Percentiles rank a stretch among this genome's conserved stretches.
Conservation (phyloP, 1,140 invertebrate genomes). For the Linepithema humile region DNA sequence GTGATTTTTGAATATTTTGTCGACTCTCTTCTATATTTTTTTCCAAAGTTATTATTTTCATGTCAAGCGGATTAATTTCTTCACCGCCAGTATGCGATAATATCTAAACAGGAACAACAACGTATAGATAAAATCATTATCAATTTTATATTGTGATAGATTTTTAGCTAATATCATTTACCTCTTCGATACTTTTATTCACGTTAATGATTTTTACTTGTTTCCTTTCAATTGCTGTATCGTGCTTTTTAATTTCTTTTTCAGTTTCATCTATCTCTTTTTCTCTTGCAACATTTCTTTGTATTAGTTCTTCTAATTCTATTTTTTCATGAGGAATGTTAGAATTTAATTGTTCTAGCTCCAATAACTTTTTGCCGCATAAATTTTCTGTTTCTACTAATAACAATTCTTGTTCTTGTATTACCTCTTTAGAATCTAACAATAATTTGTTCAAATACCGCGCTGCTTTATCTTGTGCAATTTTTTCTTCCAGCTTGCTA, state of each 20-base stretch:
- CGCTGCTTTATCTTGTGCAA: slow-evolving; percentile 87
- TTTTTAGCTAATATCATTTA: slow-evolving; percentile 63
- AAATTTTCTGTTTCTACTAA: slow-evolving; percentile 87
- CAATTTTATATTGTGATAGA: slow-evolving; percentile 13
- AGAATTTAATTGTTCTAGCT: slow-evolving; percentile 86
- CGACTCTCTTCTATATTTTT: slow-evolving; percentile 86
- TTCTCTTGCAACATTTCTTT: slow-evolving; percentile 83
- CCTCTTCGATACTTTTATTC: slow-evolving; percentile 85
- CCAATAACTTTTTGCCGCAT: slow-evolving; percentile 86
- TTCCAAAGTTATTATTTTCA: slow-evolving; percentile 87
- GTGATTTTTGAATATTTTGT: slow-evolving; percentile 86
- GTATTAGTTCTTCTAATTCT: slow-evolving; percentile 81
- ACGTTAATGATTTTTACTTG: slow-evolving; percentile 85
- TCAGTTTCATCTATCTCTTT: slow-evolving; percentile 84
- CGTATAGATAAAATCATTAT: slow-evolving; percentile 31
- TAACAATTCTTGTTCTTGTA: slow-evolving; percentile 85
- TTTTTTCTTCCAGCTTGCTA: slow-evolving; percentile 87
- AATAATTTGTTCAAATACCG: slow-evolving; percentile 83
- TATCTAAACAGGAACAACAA: slow-evolving; percentile 66
- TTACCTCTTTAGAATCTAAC: slow-evolving; percentile 80
- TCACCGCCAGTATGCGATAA: slow-evolving; percentile 74
- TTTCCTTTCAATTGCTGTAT: slow-evolving; percentile 81
- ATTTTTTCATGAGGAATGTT: slow-evolving; percentile 79
- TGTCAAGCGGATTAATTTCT: slow-evolving; percentile 83
- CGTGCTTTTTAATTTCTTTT: slow-evolving; percentile 75